phyloP scores from a whole-genome alignment of 2,888 invertebrate species.

The Sarcophaga caerulescens region DNA sequence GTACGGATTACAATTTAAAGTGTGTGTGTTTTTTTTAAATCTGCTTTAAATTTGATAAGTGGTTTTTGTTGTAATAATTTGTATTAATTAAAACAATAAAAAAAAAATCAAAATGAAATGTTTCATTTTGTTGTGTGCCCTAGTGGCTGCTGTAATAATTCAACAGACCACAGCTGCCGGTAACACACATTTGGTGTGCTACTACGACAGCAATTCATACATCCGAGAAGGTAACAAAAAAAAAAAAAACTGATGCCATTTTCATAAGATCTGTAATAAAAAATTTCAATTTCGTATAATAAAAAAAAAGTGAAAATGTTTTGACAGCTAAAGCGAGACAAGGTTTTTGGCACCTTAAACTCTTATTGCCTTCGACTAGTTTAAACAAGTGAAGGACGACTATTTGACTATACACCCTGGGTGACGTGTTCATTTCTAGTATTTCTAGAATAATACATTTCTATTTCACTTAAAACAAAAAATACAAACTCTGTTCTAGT shows the following conservation, averaged over 20 bases:
- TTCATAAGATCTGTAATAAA: too few relatives aligned
- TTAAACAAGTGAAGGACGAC: conserved; percentile 31
- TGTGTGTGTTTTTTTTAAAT: conserved; percentile 1
- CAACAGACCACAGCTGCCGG: conserved; percentile 71
- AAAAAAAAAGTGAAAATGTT: background rate
- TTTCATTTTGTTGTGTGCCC: conserved; percentile 72
- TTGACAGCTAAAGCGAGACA: background rate
- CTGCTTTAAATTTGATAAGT: background rate
- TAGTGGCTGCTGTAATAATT: conserved; percentile 73
- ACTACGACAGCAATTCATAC: conserved; percentile 78
- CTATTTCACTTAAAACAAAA: conserved; percentile 2
- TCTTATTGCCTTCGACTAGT: conserved; percentile 1
- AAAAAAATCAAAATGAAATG: conserved; percentile 74
- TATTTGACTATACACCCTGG: background rate
- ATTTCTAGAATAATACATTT: conserved; percentile 25
- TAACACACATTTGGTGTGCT: conserved; percentile 74
- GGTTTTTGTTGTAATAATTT: conserved; percentile 3
- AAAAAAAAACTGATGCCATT: conserved; percentile 59
- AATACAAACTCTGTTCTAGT: conserved; percentile 10
- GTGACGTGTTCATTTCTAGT: conserved; percentile 26
- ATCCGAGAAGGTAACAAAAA: conserved; percentile 76
- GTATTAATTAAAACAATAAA: background rate
- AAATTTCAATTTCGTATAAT: background rate
- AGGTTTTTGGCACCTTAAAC: conserved; percentile 21
- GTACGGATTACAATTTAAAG: conserved; percentile 41